Base-by-base conservation (phyloP, 2,113 vertebrate species). In the Nycticorax nycticorax region DNA sequence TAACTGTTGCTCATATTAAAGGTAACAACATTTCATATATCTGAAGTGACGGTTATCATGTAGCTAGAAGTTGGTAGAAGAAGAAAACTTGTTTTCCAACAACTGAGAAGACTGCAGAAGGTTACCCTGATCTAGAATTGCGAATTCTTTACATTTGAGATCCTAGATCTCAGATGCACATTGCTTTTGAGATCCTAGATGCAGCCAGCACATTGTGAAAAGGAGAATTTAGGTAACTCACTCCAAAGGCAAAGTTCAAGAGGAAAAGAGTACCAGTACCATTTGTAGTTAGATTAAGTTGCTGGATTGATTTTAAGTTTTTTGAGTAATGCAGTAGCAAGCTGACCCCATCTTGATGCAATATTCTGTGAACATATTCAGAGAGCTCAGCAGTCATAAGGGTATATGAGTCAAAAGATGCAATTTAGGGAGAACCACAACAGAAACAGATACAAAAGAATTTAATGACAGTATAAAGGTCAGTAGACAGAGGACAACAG, bases 251-350 rank as follows among this genome's bases (percentile, higher is more conserved):
- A 63, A 91, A 88, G 33, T 55, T 94, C 59, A 92, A 80, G 35
- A 92, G 35, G 48, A 86, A 82, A 89, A 85, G 14, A 22, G 12
- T 73, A 75, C 9, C 3, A 7, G 12, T 77, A 74, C 23, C 33
- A 10, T 71, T 62, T 89, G 50, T 32, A 88, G 55, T 39, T 92
- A 92, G 79, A 93, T 91, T 92, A 96, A 86, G 27, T 33, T 90
- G 26, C 37, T 89, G 20, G 8, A 69, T 43, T 59, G 33, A 78
- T 92, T 79, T 37, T 23, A 10, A 41, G 4, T 26, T 68, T 71
- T 75, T n/a, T 47, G 27, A 35, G 18, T 62, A 94, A 85, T 2
- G 12, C 33, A 32, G n/a, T 45, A 53, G 67, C 47, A 88, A 86
- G 74, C 26, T 82, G 73, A 92, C 64, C 33, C 27, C 33, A 63